Percentiles rank a stretch among this genome's conserved stretches.
These are phyloP conservation scores for Drosophila sechellia DNA, from an alignment of 1,140 invertebrate species.

Conservation along the genomic window DNA sequence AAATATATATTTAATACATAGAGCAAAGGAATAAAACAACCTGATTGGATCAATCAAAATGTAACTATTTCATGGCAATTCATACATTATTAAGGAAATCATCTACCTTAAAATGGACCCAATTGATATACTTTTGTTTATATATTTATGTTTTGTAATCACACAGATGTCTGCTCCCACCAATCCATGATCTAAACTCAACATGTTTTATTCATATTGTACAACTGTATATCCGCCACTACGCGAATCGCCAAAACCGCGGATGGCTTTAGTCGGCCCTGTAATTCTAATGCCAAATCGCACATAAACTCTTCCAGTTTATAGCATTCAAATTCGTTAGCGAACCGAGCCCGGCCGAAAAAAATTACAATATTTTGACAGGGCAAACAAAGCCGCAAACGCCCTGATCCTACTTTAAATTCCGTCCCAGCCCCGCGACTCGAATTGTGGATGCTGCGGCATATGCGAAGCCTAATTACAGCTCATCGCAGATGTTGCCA, in stretches of 20 bases:
- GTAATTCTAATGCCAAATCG: conserved; percentile 66
- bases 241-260: conserved; percentile 18
- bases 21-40: background rate
- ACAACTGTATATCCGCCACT: conserved; percentile 8
- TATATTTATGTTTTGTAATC: background rate
- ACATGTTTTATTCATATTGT: conserved; percentile 47
- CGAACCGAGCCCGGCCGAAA: conserved; percentile 33
- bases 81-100: too few species aligned
- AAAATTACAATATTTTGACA: conserved; percentile 80
- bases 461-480: conserved; percentile 78
- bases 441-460: conserved; percentile 50
- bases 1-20: conserved; percentile 7
- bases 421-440: conserved; percentile 28
- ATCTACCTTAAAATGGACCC: background rate
- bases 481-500: conserved; percentile 68
- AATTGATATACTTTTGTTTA: background rate
- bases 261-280: conserved; percentile 52
- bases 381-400: conserved; percentile 69
- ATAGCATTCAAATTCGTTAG: conserved; percentile 67
- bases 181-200: conserved; percentile 15
- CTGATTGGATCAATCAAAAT: too few species aligned
- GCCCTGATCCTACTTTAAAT: conserved; percentile 80
- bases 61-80: too few species aligned
- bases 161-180: background rate
- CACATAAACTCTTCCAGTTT: conserved; percentile 64